Conservation (phyloP, 2,888 invertebrate genomes). For the Sicus ferrugineus region DNA sequence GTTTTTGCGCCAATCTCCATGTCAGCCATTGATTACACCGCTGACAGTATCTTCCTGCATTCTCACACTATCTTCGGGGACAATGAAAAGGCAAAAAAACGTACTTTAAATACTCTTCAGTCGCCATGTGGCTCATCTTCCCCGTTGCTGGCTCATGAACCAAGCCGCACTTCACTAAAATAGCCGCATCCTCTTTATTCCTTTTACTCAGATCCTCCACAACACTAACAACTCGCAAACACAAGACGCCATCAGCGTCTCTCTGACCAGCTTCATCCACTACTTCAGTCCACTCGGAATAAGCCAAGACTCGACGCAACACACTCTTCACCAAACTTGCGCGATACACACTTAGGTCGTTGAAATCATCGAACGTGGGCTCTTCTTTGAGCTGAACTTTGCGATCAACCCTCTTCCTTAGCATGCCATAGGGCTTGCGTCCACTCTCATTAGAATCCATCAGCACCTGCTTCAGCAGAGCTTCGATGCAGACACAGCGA, state of each 20-base stretch:
- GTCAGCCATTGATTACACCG: too few species aligned
- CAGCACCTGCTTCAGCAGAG: slow-evolving; percentile 46
- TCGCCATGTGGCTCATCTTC: slow-evolving; percentile 64
- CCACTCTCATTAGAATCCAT: slow-evolving; percentile 32
- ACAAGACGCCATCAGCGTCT: slow-evolving; percentile 32
- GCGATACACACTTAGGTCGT: slow-evolving; percentile 49
- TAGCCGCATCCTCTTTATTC: not conserved
- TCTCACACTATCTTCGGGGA: too few species aligned
- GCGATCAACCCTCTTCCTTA: slow-evolving; percentile 27
- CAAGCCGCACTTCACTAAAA: slow-evolving; percentile 66
- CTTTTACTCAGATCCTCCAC: slow-evolving; percentile 24
- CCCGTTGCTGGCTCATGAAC: slow-evolving; percentile 70
- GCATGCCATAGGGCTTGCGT: slow-evolving; percentile 36
- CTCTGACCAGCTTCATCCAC: not conserved
- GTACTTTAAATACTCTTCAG: slow-evolving; percentile 49
- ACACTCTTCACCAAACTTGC: slow-evolving; percentile 44
- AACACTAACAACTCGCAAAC: slow-evolving; percentile 44
- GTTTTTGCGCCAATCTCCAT: too few species aligned
- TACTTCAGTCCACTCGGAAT: slow-evolving; percentile 48
- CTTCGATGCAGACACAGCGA: slow-evolving; percentile 42
- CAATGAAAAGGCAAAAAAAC: slow-evolving; percentile 18
- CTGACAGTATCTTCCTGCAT: too few species aligned
- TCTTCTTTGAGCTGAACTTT: not conserved
- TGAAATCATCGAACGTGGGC: not conserved
- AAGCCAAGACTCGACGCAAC: slow-evolving; percentile 47